Evolutionary conservation across 2,888 invertebrate species (phyloP), one percentile per base, ranked within the genome.

Genomic region (Sialis lutaria): DNA sequence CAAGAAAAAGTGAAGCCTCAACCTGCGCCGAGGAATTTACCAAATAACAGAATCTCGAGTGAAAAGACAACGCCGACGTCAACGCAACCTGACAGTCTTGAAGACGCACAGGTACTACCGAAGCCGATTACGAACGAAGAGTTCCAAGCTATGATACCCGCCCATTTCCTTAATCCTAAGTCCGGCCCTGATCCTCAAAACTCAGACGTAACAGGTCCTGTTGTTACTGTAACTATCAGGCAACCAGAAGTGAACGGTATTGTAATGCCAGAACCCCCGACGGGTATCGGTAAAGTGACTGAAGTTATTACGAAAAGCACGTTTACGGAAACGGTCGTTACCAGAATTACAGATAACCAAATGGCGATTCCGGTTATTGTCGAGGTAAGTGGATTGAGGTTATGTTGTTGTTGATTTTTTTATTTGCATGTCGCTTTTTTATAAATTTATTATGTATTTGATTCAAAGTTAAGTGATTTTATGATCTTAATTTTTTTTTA

Each of bases 281-380:
- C 82, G 53, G 75, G 81, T 57, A 77, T 85, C 63, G 91, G 91
- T 65, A 77, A 79, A 66, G 85, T 90, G 70, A 91, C 90, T 56
- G 92, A 92, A 74, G 88, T 86, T 67, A 87, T 92, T 75, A 92
- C 91, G 67, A 91, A 90, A 78, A 88, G 90, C 64, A 91, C 91
- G 56, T 84, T 90, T 74, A 91, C 91, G 62, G 91, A 92, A 75
- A 91, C 90, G 54, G 88, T 89, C 56, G 90, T 91, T 70, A 92
- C 91, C 57, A 76, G 92, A 63, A 80, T 91, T 70, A 92, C 92
- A 59, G 89, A 91, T 72, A 92, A 92, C 75, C 79, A 82, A 66
- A 78, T 87, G 72, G 76, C 81, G 67, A 79, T 76, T 67, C 86
- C 87, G 61, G 74, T 89, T 67, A 82, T 88, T 68, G 80, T 83